phyloP scores from a whole-genome alignment of 2,113 vertebrate genomes.

The Lichenostomus cassidix region DNA sequence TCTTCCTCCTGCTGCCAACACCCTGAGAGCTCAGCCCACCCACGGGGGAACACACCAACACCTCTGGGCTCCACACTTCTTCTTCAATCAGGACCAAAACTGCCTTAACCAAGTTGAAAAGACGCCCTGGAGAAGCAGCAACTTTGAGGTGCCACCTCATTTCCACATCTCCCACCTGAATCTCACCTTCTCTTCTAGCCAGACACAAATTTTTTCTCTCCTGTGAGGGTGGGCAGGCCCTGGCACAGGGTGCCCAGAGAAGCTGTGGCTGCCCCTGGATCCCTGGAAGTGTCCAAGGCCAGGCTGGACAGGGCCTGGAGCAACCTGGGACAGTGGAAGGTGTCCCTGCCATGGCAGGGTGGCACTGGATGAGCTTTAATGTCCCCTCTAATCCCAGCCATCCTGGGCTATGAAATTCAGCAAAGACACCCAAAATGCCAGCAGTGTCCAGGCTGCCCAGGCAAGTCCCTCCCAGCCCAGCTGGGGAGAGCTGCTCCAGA shows the following conservation, averaged over 20 bases:
- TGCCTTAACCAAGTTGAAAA: not conserved
- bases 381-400: not conserved
- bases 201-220: not conserved
- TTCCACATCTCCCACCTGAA: not conserved
- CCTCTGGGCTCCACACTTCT: accelerated
- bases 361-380: not conserved
- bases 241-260: not conserved
- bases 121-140: not conserved
- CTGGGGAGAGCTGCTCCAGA: not conserved
- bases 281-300: not conserved
- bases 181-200: not conserved
- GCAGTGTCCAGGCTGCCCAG: not conserved
- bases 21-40: not conserved
- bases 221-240: accelerated
- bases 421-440: not conserved
- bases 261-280: not conserved
- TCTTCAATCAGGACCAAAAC: not conserved
- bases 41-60: accelerated
- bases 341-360: not conserved
- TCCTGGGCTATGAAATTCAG: not conserved
- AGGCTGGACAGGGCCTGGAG: not conserved
- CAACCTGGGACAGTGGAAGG: accelerated
- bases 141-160: not conserved
- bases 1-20: not conserved
- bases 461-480: not conserved